Conservation (phyloP, 2,113 vertebrate species). For the Todiramphus chloris region DNA sequence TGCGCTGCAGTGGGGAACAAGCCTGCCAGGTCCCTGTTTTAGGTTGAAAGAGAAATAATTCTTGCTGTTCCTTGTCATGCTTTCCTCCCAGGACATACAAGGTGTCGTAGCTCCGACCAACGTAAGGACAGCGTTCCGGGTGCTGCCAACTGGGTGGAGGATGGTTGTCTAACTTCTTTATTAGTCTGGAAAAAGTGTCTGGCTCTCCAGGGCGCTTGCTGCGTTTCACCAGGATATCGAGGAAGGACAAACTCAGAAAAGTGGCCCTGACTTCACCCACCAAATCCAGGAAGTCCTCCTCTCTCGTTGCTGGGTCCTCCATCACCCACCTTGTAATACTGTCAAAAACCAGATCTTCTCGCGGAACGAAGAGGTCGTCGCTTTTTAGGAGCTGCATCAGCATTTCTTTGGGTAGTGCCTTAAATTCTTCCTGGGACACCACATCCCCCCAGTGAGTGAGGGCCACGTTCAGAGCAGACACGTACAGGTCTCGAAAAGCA, state of each 20-base stretch:
- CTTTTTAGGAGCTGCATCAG: slow-evolving; percentile 79
- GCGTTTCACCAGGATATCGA: slow-evolving; percentile 76
- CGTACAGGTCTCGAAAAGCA: slow-evolving; percentile 73
- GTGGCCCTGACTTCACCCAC: slow-evolving; percentile 79
- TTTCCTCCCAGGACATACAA: slow-evolving; percentile 85
- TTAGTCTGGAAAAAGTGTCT: slow-evolving; percentile 69
- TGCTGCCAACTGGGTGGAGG: slow-evolving; percentile 80
- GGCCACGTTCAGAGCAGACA: slow-evolving; percentile 76
- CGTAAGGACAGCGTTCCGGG: slow-evolving; percentile 22
- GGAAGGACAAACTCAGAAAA: slow-evolving; percentile 82
- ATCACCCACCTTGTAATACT: slow-evolving; percentile 80
- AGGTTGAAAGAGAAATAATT: slow-evolving; percentile 83
- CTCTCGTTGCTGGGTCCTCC: slow-evolving; percentile 73
- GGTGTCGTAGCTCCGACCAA: slow-evolving; percentile 76
- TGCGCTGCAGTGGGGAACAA: slow-evolving; percentile 82
- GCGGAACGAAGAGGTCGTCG: slow-evolving; percentile 77
- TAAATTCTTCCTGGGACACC: slow-evolving; percentile 74
- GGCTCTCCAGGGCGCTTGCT: slow-evolving; percentile 71
- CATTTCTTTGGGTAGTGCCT: slow-evolving; percentile 77
- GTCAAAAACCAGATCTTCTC: slow-evolving; percentile 84
- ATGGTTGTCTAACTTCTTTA: slow-evolving; percentile 77
- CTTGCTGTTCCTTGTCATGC: slow-evolving; percentile 84
- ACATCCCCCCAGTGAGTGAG: slow-evolving; percentile 84
- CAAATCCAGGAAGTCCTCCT: slow-evolving; percentile 82
- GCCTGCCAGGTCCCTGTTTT: slow-evolving; percentile 81